Base-by-base conservation (phyloP, 2,113 vertebrate species). In the Rhagologus leucostigma region DNA sequence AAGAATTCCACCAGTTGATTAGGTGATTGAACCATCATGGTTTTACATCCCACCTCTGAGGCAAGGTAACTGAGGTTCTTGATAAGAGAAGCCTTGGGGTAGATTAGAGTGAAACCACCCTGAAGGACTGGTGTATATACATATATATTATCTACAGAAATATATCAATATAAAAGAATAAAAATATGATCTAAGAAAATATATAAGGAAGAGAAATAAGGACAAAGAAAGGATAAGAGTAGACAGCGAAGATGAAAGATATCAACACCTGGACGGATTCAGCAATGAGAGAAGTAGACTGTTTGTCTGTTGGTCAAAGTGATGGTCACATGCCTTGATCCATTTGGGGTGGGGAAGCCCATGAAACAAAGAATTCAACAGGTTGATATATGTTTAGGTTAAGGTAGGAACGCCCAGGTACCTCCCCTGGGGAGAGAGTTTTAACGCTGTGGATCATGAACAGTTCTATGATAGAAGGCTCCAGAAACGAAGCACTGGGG, bases 391-490 rank as follows among this genome's bases (percentile, higher is more conserved):
- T 1, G 7, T 42, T 71, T 55, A 32, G 26, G 8, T 52, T 77
- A 22, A 60, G 1, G 3, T 37, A 22, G 62, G 9, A 59, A 44
- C 0, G 0, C 11, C 21, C 17, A 44, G 37, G 32, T 59, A 22
- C 22, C 6, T 27, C 11, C 6, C 7, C 27, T 44, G 37, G 14
- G 9, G 9, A 26, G 5, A 26, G 3, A 7, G 32, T 37, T 69
- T 77, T 33, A 60, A 52, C 0, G 0, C 18, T 37, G 14, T 16
- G 6, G 10, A 35, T 52, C 18, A 33, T 60, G 22, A 6, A 26
- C 42, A 27, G 21, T 29, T 27, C 21, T 68, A 21, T 33, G 22
- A 35, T 52, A 33, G 7, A 52, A 52, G 11, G 37, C 18, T 27
- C 9, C 53, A 68, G 17, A 44, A 52, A 52, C 32, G 17, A 52